Percentiles rank a stretch among this genome's conserved stretches.
phyloP scores from a whole-genome alignment of 1,140 invertebrate genomes.

The Dendroctonus valens region DNA sequence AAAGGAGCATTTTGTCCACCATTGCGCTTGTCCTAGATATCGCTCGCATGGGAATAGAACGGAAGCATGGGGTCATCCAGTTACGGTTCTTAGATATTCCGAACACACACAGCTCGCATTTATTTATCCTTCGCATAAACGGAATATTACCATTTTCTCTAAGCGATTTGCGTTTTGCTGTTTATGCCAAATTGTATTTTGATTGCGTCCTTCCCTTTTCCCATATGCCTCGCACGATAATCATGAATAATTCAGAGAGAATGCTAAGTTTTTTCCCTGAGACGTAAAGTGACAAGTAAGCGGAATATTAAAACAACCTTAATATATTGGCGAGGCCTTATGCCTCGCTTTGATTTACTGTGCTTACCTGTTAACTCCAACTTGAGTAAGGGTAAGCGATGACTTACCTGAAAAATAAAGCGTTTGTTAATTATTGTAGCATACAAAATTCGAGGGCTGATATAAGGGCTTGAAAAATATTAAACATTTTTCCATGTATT shows the following conservation, averaged over 20 bases:
- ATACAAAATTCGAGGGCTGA: too few species aligned
- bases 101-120: constrained; percentile 9
- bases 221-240: constrained; percentile 9
- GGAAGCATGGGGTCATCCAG: not conserved
- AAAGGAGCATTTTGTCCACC: too few species aligned
- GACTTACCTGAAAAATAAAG: too few species aligned
- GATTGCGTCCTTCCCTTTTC: constrained; percentile 15
- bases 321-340: too few species aligned
- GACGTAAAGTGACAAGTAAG: constrained; percentile 1
- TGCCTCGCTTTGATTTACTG: too few species aligned
- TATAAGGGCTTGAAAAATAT: too few species aligned
- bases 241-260: constrained; percentile 15
- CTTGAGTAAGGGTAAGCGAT: too few species aligned
- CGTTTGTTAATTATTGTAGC: too few species aligned
- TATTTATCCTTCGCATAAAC: constrained; percentile 21
- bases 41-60: not conserved
- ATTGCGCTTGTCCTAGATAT: too few species aligned
- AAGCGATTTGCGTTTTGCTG: constrained; percentile 11
- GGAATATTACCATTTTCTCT: constrained; percentile 15
- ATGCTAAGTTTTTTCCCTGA: not conserved
- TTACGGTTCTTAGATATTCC: constrained; percentile 10
- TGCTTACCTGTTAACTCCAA: too few species aligned
- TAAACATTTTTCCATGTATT: too few species aligned
- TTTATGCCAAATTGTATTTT: constrained; percentile 24
- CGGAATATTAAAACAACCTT: too few species aligned